These are phyloP conservation scores for Nycticebus coucang DNA, from an alignment of 2,113 vertebrate genomes.

Conservation along the genomic window DNA sequence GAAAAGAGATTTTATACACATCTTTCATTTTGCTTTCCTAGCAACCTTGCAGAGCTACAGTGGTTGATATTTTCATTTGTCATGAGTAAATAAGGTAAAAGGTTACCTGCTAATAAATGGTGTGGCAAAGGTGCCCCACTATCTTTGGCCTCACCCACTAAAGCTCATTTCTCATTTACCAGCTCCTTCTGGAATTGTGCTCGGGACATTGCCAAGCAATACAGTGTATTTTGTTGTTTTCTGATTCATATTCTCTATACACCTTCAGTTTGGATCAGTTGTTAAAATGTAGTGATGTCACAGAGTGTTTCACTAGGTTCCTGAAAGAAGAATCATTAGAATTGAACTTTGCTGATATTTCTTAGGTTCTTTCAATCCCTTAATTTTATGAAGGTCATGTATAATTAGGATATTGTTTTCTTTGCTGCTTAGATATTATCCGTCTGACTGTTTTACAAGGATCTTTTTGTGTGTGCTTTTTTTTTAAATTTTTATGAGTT, in stretches of 20 bases:
- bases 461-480: not conserved
- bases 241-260: not conserved
- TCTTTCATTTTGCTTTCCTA: not conserved
- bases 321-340: not conserved
- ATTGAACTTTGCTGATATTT: not conserved
- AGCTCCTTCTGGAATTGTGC: not conserved
- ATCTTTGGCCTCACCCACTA: not conserved
- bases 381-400: not conserved
- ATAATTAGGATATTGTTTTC: not conserved
- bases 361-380: not conserved
- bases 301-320: not conserved
- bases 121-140: not conserved
- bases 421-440: not conserved
- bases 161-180: not conserved
- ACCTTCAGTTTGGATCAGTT: not conserved
- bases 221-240: not conserved
- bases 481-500: not conserved
- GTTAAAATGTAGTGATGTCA: not conserved
- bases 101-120: not conserved
- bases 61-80: slow-evolving; percentile 21
- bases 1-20: not conserved
- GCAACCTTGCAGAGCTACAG: not conserved
- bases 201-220: not conserved
- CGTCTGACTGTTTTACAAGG: not conserved
- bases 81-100: not conserved